Evolutionary conservation across 2,888 invertebrate genomes (phyloP).

Genomic region (Calameuta pallipes): DNA sequence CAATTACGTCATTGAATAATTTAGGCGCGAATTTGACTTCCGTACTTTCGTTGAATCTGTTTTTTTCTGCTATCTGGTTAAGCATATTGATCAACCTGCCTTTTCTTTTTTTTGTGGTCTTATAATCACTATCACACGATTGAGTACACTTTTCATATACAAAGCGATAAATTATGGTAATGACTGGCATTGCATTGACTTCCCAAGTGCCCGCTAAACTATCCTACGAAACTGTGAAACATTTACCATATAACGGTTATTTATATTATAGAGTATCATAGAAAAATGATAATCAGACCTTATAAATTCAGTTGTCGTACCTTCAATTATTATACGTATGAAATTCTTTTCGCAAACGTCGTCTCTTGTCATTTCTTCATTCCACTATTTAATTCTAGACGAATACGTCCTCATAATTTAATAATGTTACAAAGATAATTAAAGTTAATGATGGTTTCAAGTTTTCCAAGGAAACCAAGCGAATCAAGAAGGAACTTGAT

Average conservation of each 20-base stretch:
- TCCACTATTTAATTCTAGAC: neutral
- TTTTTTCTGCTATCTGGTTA: neutral
- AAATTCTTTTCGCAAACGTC: neutral
- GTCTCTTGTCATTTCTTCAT: neutral
- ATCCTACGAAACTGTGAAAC: neutral
- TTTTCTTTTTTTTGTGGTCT: neutral
- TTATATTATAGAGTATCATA: neutral
- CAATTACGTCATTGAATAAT: neutral
- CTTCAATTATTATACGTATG: neutral
- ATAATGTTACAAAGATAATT: neutral
- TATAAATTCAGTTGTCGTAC: neutral
- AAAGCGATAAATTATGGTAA: constrained; percentile 19
- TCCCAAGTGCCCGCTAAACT: neutral
- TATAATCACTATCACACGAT: neutral
- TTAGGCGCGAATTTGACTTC: neutral
- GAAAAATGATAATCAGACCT: neutral
- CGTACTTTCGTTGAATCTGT: neutral
- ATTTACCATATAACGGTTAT: neutral
- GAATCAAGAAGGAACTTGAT: neutral
- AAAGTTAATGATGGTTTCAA: neutral
- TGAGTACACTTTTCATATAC: constrained; percentile 10
- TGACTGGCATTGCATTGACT: constrained; percentile 11
- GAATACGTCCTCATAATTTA: neutral
- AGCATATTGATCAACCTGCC: neutral
- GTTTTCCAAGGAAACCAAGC: neutral